phyloP scores from a whole-genome alignment of 2,113 vertebrate species.

The Gobius niger region DNA sequence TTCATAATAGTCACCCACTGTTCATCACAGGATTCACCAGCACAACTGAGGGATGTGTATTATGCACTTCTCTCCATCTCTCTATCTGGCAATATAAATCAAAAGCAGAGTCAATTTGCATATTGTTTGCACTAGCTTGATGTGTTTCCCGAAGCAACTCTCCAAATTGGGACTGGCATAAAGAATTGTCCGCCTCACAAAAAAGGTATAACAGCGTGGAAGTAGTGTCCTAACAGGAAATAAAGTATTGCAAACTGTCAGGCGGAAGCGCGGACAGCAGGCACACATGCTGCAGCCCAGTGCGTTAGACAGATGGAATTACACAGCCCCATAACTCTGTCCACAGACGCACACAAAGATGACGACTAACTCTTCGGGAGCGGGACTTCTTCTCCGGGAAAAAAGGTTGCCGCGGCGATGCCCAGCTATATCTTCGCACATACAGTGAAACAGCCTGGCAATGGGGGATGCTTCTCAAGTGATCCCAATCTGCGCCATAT shows the following conservation, averaged over 20 bases:
- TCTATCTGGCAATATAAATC: background rate
- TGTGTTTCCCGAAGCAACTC: background rate
- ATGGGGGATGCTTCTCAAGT: constrained; percentile 24
- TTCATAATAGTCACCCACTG: too few species aligned
- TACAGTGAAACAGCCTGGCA: background rate
- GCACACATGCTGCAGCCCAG: constrained; percentile 27
- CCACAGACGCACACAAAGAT: constrained; percentile 47
- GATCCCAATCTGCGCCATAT: constrained; percentile 36
- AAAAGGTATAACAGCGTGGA: background rate
- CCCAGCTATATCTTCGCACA: constrained; percentile 1
- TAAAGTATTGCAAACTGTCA: constrained; percentile 41
- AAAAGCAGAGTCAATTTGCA: background rate
- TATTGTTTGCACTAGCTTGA: background rate
- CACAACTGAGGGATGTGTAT: too few species aligned
- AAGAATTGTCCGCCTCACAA: background rate
- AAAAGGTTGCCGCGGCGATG: constrained; percentile 36
- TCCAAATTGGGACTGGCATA: background rate
- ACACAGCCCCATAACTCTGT: constrained; percentile 54
- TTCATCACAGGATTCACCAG: too few species aligned
- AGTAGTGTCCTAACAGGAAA: constrained; percentile 43
- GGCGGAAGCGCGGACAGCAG: constrained; percentile 40
- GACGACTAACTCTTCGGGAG: constrained; percentile 51
- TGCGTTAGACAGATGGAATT: constrained; percentile 60
- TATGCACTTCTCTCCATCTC: too few species aligned
- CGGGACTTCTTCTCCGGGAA: constrained; percentile 39